Percentiles rank a stretch among this genome's conserved stretches.
Conservation (phyloP, 2,113 vertebrate species). For the Columba janthina region DNA sequence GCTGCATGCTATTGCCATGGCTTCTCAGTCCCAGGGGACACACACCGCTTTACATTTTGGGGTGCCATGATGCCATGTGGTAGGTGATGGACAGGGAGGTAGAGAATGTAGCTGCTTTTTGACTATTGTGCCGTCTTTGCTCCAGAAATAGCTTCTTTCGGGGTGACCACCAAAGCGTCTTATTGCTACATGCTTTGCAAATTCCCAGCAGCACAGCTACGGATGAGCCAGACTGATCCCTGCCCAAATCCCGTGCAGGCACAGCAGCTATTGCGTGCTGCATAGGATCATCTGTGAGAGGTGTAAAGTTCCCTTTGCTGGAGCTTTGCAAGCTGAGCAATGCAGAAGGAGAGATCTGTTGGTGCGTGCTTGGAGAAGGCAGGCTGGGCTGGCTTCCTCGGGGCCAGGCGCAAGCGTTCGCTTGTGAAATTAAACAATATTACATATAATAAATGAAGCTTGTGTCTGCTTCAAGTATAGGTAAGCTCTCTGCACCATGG, state of each 20-base stretch:
- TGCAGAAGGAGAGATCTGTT: not conserved
- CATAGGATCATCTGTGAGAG: not conserved
- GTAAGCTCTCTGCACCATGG: not conserved
- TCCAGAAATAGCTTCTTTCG: not conserved
- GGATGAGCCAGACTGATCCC: not conserved
- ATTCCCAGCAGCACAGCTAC: not conserved
- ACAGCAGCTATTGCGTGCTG: not conserved
- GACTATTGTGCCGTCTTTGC: not conserved
- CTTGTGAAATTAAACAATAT: not conserved
- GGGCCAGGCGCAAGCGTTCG: accelerated
- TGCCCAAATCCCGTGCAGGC: not conserved
- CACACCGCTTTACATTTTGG: not conserved
- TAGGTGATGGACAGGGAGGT: not conserved
- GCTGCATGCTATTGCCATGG: accelerated
- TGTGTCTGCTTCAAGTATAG: not conserved
- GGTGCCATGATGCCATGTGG: not conserved
- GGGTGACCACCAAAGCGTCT: not conserved
- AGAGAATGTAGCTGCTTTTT: not conserved
- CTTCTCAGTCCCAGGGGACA: not conserved
- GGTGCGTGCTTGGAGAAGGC: not conserved
- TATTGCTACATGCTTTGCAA: not conserved
- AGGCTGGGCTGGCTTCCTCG: not conserved
- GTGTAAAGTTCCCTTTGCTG: not conserved
- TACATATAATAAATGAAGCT: not conserved
- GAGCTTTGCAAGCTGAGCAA: not conserved